phyloP scores from a whole-genome alignment of 2,113 vertebrate genomes.

The Ranitomeya imitator region DNA sequence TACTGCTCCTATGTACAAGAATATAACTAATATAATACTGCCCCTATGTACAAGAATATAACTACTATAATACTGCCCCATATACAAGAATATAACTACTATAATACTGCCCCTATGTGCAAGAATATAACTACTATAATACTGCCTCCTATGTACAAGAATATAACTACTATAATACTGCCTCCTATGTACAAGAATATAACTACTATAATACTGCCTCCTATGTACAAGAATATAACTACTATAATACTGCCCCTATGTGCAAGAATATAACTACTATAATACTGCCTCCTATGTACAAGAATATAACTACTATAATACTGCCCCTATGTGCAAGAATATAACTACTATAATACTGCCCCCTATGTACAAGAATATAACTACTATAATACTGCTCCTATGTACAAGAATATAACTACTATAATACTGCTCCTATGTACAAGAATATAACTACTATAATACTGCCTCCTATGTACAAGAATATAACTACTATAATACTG shows the following conservation, averaged over 20 bases:
- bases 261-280: no score
- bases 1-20: not conserved
- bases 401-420: not conserved
- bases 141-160: conserved; percentile 3
- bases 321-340: conserved; percentile 7
- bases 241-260: conserved; percentile 5
- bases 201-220: conserved; percentile 5
- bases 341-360: conserved; percentile 17
- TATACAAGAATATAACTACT: not conserved
- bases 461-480: not conserved
- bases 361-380: conserved; percentile 10
- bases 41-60: conserved; percentile 5
- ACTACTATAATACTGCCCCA: conserved; percentile 10
- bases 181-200: not conserved
- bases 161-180: conserved; percentile 17
- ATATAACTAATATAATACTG: conserved; percentile 12
- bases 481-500: not conserved
- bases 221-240: not conserved
- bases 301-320: conserved; percentile 16
- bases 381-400: conserved; percentile 5
- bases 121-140: conserved; percentile 12
- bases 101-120: not conserved
- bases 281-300: not conserved
- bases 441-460: not conserved
- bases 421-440: not conserved